Percentiles rank a stretch among this genome's conserved stretches.
Evolutionary conservation across 2,888 invertebrate genomes (phyloP).

Genomic region (Coelinius sp.): DNA sequence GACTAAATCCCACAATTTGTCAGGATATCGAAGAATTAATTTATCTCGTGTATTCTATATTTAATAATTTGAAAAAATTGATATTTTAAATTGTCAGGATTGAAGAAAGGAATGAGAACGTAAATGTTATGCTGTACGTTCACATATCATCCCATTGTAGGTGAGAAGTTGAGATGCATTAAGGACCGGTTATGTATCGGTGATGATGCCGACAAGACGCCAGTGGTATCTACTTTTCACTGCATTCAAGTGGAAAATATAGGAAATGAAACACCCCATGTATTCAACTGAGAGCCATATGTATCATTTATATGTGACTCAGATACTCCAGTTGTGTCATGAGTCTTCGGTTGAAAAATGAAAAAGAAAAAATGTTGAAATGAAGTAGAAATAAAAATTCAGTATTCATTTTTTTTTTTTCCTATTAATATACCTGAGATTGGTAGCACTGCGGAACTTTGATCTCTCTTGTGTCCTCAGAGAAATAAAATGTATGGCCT

Average conservation of each 20-base stretch:
- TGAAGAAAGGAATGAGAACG: too few relatives aligned
- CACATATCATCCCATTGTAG: not conserved
- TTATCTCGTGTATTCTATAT: too few relatives aligned
- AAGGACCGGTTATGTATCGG: slow-evolving; percentile 13
- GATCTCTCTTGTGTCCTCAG: slow-evolving; percentile 32
- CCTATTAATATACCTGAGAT: slow-evolving; percentile 6
- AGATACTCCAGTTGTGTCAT: not conserved
- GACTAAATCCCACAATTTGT: not conserved
- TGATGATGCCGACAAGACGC: slow-evolving; percentile 20
- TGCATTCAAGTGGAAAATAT: slow-evolving; percentile 23
- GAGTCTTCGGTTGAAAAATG: not conserved
- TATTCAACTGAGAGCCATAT: slow-evolving; percentile 8
- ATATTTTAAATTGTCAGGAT: too few relatives aligned
- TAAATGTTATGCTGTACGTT: too few relatives aligned
- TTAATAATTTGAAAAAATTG: too few relatives aligned
- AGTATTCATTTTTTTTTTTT: not conserved
- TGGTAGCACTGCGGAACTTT: slow-evolving; percentile 10
- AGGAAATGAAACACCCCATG: slow-evolving; percentile 22
- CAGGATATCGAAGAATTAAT: not conserved
- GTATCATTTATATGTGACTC: slow-evolving; percentile 10
- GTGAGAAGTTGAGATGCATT: slow-evolving; percentile 25
- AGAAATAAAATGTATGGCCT: slow-evolving; percentile 20
- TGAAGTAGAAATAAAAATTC: not conserved
- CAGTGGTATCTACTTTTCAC: slow-evolving; percentile 26
- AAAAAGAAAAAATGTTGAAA: not conserved